Base-by-base conservation (phyloP, 2,797 vertebrate genomes). In the Rhinella marina region DNA sequence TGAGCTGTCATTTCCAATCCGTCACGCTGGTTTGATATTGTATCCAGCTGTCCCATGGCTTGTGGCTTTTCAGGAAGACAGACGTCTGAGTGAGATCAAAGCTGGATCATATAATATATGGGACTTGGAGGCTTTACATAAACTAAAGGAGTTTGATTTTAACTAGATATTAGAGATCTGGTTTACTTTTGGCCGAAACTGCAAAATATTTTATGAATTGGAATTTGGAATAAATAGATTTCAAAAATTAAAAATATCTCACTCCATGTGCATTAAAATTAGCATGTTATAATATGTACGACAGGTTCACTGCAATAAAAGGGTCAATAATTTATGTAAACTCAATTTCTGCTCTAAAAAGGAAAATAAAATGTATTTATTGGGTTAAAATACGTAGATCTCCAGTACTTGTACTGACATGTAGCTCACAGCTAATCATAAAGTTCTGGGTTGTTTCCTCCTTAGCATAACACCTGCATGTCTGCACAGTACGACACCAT, bases 21-120 rank as follows among this genome's bases (percentile, higher is more conserved):
- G 88, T 86, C 84, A 89, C 84, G 84, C 84, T 70, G 77, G 84
- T 86, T 86, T 89, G 88, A 89, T 79, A 81, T 79, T 86, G 79
- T 86, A 89, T 89, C 88, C 84, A 86, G 88, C 88, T 89, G 88
- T 89, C 88, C 88, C 84, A 86, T 89, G 88, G 88, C 88, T 89
- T 61, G 62, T 89, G 88, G 88, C 84, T 89, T 86, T 86, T 70
- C 73, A 81, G 82, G 84, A 82, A 89, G 84, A 86, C 88, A 89
- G 88, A 86, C 88, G 78, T 89, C 88, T 89, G 84, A 89, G 80
- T 72, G 88, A 89, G 88, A 89, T 89, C 88, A 89, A 89, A 89
- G 88, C 88, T 79, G 62, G 72, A 89, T 89, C 84, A 89, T 89
- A 86, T 89, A 89, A 89, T 89, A 89, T 89, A 83, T 78, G 62